Evolutionary conservation across 2,797 vertebrate genomes (phyloP), one percentile per base, ranked within the genome.

Genomic region (Coregonus ussuriensis): DNA sequence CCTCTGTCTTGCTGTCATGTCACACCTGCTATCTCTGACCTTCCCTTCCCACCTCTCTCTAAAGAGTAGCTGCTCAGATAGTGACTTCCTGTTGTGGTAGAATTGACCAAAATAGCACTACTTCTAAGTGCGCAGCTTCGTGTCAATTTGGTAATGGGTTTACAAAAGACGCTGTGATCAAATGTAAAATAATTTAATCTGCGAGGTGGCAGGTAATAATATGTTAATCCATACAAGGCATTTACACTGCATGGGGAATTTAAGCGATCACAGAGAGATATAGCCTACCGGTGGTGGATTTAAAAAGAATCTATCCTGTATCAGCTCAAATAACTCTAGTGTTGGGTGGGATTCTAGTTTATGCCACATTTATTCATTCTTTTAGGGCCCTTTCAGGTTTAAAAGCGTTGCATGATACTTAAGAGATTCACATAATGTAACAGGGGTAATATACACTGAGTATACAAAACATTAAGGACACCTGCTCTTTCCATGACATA

Each of bases 1-100:
- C 70, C 47, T 78, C 16, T 76, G 82, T 87, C 76, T 83, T 4
- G 1, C 70, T 88, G 82, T 84, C 86, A 83, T 87, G 85, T 83
- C 72, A 74, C 76, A 59, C 29, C 75, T 70, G 56, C 77, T 77
- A 21, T 82, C 72, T n/a, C 77, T 82, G 77, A 78, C 85, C 84
- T 25, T 73, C 29, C 6, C 62, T 74, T 33, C 73, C 25, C 14
- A 53, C 47, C 79, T 67, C 37, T 74, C 81, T 80, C 78, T 69
- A 59, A 71, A 72, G 72, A 18, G 56, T 37, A 69, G 72, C 51
- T 74, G 77, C 65, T 82, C 67, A 77, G 72, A 54, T 90, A 79
- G 74, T 52, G 79, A 84, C 79, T 76, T 74, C 29, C 69, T 84
- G 83, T 81, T 74, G 81, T 14, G 3, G 25, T 68, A 63, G 9